Evolutionary conservation across 2,888 invertebrate genomes (phyloP).

Genomic region (Auanema sp.): DNA sequence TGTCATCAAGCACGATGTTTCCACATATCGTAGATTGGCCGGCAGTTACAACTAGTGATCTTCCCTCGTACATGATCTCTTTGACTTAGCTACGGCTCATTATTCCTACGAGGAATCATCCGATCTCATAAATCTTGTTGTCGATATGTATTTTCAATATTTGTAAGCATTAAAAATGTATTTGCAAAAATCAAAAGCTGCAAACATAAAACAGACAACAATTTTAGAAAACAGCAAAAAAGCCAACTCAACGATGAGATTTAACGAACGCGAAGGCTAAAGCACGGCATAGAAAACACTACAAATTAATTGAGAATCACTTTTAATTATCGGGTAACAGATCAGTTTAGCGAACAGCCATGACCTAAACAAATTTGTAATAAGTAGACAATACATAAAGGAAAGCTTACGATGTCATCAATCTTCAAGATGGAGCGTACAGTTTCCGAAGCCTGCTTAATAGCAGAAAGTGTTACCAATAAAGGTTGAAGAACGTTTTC

Average conservation of each 20-base stretch:
- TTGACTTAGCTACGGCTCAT: too few relatives aligned
- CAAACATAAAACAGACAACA: constrained; percentile 8
- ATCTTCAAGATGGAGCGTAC: constrained; percentile 97
- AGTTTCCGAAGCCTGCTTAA: constrained; percentile 92
- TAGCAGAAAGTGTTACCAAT: constrained; percentile 88
- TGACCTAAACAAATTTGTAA: constrained; percentile 40
- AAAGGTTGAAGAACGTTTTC: constrained; percentile 97
- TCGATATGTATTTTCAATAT: too few relatives aligned
- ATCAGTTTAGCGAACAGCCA: constrained; percentile 50
- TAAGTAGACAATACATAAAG: not conserved
- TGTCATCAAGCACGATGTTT: constrained; percentile 54
- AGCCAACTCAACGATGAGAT: constrained; percentile 4
- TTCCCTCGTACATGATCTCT: not conserved
- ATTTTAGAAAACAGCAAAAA: constrained; percentile 6
- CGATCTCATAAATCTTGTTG: too few relatives aligned
- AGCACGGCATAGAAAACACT: not conserved
- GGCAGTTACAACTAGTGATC: not conserved
- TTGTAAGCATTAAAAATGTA: too few relatives aligned
- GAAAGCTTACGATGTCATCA: constrained; percentile 83
- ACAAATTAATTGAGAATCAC: constrained; percentile 12
- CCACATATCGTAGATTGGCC: constrained; percentile 50
- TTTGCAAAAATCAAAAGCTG: not conserved
- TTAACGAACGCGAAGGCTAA: not conserved
- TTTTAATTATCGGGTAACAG: constrained; percentile 10
- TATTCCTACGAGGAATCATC: too few relatives aligned